Evolutionary conservation across 35 echinoderm and acorn worm species (phyloP), one percentile per base, ranked within the genome.

Genomic region (Lytechinus variegatus): DNA sequence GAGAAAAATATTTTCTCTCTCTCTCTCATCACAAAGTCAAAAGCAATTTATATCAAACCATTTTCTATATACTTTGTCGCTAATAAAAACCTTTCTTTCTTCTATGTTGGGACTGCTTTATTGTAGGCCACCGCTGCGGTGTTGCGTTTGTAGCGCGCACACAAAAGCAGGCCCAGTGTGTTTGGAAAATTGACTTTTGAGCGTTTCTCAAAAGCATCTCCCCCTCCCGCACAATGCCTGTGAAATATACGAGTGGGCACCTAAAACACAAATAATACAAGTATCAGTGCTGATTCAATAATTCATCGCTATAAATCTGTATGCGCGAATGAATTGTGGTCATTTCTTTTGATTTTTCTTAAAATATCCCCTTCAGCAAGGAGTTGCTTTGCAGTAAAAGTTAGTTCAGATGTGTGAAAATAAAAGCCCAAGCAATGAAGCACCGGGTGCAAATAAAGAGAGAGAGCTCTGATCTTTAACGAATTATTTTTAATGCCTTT

Each of bases 111-210:
- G 52, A 90, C 33, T 44, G 88, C 29, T 90, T 90, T 54, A 52
- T 90, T 90, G 88, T 90, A 54, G 52, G 52, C 29, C 10, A 54
- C 52, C 52, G 29, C 88, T 90, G 88, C 88, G 88, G 88, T 44
- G 88, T 52, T 19, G 88, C 88, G 88, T 90, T 90, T 54, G 88
- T 90, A 19, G 88, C 88, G 52, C 5, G 88, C 88, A 90, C 10
- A 90, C 88, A 90, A 90, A 52, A 90, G 88, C 88, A 52, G 52
- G 88, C 12, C 88, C 28, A 54, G 52, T 90, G 88, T 54, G 52
- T 44, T 54, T 90, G 52, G 88, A 90, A 90, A 90, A 90, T 90
- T 90, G 88, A 90, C 88, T 90, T 90, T 90, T 90, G 88, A 44
- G 88, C 88, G 28, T 52, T 54, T 44, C 88, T n/a, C 88, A 24